These are phyloP conservation scores for Delphinapterus leucas DNA, from an alignment of 2,113 vertebrate genomes.

Conservation along the genomic window DNA sequence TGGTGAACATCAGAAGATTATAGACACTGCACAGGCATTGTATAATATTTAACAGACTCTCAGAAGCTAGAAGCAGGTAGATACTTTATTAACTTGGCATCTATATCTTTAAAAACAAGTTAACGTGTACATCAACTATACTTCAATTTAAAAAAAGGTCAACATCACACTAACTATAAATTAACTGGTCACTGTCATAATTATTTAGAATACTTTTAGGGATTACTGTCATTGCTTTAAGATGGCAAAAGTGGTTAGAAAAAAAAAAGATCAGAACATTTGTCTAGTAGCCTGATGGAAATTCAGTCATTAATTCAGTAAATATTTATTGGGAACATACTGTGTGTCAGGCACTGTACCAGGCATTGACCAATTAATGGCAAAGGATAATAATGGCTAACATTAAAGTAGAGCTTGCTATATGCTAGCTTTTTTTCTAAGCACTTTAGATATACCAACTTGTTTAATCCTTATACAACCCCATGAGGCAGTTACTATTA, in stretches of 20 bases:
- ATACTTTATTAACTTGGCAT: neutral
- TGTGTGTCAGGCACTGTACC: neutral
- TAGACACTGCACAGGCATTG: neutral
- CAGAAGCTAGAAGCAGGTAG: neutral
- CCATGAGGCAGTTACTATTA: neutral
- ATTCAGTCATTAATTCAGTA: neutral
- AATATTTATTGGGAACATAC: neutral
- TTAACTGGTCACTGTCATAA: neutral
- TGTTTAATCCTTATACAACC: neutral
- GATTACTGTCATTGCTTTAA: neutral
- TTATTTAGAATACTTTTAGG: neutral
- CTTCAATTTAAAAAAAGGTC: neutral
- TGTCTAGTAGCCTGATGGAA: neutral
- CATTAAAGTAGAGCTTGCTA: neutral
- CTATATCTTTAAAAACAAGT: neutral
- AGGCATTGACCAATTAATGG: neutral
- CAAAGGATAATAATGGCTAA: neutral
- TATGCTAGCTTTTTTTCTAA: neutral
- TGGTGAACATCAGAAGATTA: neutral
- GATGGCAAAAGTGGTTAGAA: neutral
- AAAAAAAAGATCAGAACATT: neutral
- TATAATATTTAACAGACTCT: neutral
- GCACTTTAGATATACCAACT: neutral
- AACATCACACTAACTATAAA: neutral
- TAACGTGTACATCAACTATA: neutral